Evolutionary conservation across 2,113 vertebrate genomes (phyloP).

Genomic region (Ochotona curzoniae): DNA sequence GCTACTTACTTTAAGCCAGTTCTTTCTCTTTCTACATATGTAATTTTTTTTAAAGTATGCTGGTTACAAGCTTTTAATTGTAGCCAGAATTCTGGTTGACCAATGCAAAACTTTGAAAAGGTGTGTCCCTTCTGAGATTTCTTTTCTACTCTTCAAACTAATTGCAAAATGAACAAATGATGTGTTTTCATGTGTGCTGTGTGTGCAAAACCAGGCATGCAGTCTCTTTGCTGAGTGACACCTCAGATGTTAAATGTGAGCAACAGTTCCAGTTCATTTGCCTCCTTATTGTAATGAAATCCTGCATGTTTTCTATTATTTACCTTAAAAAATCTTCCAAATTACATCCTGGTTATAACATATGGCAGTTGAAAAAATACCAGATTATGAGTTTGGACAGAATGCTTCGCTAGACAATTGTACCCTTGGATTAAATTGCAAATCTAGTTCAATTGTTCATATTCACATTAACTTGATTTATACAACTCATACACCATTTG

Average conservation of each 20-base stretch:
- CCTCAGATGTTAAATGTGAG: constrained; percentile 57
- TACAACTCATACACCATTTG: constrained; percentile 21
- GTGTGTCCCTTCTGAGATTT: neutral
- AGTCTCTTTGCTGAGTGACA: constrained; percentile 52
- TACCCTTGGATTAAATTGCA: constrained; percentile 67
- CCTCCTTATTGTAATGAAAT: constrained; percentile 55
- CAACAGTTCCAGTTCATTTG: constrained; percentile 64
- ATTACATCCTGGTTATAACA: constrained; percentile 65
- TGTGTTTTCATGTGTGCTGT: neutral
- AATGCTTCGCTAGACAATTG: constrained; percentile 55
- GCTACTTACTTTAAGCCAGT: neutral
- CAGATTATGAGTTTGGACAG: constrained; percentile 64
- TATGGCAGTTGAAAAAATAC: constrained; percentile 62
- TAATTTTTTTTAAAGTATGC: neutral
- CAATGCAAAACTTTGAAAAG: neutral
- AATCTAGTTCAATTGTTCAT: constrained; percentile 41
- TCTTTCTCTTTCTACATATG: neutral
- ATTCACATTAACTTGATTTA: neutral
- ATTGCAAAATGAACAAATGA: constrained; percentile 54
- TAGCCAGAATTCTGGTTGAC: neutral
- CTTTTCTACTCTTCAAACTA: neutral
- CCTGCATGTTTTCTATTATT: neutral
- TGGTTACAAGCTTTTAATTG: neutral
- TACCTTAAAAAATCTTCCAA: neutral
- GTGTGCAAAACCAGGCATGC: neutral